Percentiles rank a stretch among this genome's conserved stretches.
Conservation (phyloP, 2,113 vertebrate species). For the Alouatta palliata region DNA sequence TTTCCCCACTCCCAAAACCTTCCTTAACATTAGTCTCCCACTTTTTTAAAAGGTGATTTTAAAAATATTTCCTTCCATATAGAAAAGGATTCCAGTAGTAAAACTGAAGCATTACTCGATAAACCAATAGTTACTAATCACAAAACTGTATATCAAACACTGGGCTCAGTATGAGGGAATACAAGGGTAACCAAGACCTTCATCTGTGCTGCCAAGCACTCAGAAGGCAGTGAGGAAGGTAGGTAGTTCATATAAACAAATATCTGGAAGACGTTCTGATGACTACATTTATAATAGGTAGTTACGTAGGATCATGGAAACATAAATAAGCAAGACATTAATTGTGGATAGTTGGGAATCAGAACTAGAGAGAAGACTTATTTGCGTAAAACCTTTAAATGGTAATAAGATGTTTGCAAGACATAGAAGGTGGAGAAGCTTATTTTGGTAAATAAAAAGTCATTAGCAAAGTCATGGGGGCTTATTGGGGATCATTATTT, state of each 20-base stretch:
- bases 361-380: neutral
- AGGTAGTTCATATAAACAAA: neutral
- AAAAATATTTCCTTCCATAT: neutral
- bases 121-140: neutral
- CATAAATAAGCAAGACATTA: neutral
- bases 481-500: neutral
- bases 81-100: neutral
- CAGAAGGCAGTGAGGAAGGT: neutral
- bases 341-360: neutral
- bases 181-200: neutral
- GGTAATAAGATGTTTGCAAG: neutral
- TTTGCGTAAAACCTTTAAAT: neutral
- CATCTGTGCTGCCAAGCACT: neutral
- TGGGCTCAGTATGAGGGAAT: neutral
- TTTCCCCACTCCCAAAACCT: neutral
- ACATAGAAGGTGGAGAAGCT: neutral
- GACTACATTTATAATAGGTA: neutral
- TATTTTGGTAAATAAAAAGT: neutral
- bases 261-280: neutral
- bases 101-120: neutral
- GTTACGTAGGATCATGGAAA: neutral
- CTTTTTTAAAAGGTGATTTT: neutral
- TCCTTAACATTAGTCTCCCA: neutral
- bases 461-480: neutral
- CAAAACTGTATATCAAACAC: neutral